Percentiles rank a stretch among this genome's conserved stretches.
Evolutionary conservation across 2,797 vertebrate genomes (phyloP).

Genomic region (Spinus olivaceus): DNA sequence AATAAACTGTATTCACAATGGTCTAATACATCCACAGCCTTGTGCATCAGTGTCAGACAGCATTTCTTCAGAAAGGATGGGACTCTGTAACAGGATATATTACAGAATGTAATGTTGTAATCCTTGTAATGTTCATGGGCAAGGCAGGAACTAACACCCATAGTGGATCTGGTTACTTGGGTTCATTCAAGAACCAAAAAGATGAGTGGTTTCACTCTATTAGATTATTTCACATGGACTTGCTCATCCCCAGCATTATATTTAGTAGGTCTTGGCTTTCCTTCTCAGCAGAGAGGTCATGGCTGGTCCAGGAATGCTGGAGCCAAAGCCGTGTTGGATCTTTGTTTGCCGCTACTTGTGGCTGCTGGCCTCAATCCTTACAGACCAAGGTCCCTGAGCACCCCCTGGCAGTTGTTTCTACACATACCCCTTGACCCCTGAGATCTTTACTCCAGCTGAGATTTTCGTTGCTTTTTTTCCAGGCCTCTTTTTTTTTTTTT

Average conservation of each 20-base stretch:
- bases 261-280: not conserved
- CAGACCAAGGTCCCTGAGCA: not conserved
- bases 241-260: not conserved
- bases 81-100: not conserved
- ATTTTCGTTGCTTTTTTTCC: not conserved
- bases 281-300: not conserved
- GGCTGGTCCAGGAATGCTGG: not conserved
- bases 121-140: not conserved
- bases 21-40: not conserved
- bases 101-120: not conserved
- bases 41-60: not conserved
- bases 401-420: not conserved
- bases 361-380: not conserved
- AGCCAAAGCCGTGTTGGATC: not conserved
- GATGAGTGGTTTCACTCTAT: not conserved
- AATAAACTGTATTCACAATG: not conserved
- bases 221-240: not conserved
- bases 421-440: not conserved
- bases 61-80: not conserved
- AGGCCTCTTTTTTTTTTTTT: not conserved
- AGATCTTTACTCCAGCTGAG: not conserved
- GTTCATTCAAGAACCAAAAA: not conserved
- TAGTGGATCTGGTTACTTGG: not conserved
- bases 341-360: rapidly evolving
- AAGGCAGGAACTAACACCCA: not conserved